Percentiles rank a stretch among this genome's conserved stretches.
These are phyloP conservation scores for Tympanoctomys barrerae DNA, from an alignment of 2,797 vertebrate genomes.

Conservation along the genomic window DNA sequence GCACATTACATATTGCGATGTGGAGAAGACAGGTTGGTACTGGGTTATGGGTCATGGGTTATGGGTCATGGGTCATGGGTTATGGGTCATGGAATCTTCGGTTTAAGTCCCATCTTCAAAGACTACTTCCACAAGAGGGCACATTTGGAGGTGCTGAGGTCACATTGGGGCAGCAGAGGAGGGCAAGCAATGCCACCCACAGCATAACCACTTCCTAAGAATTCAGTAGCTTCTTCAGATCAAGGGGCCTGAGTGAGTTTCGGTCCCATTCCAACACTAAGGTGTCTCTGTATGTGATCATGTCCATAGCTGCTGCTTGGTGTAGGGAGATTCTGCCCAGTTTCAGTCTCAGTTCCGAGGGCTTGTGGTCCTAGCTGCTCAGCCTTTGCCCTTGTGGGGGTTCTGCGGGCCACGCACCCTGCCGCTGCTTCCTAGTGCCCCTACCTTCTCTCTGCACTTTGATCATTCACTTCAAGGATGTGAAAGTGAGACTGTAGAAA, in stretches of 20 bases:
- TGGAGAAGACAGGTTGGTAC: not conserved
- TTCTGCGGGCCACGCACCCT: not conserved
- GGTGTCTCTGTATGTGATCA: not conserved
- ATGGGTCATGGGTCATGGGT: not conserved
- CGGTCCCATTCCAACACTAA: not conserved
- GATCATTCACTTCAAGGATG: not conserved
- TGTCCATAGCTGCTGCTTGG: not conserved
- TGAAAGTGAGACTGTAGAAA: not conserved
- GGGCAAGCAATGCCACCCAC: not conserved
- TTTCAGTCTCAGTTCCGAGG: not conserved
- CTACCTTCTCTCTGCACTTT: not conserved
- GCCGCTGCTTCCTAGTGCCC: not conserved
- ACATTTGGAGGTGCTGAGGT: not conserved
- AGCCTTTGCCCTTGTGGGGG: not conserved
- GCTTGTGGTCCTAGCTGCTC: not conserved
- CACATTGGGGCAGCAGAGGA: too few relatives aligned
- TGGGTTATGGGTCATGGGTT: not conserved
- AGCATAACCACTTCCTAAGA: not conserved
- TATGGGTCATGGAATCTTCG: not conserved
- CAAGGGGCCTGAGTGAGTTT: not conserved
- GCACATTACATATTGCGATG: not conserved
- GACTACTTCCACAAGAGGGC: conserved; percentile 20
- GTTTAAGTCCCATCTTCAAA: not conserved
- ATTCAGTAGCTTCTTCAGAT: not conserved
- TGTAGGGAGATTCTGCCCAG: not conserved